Evolutionary conservation across 2,797 vertebrate genomes (phyloP), one percentile per base, ranked within the genome.

Genomic region (Falco biarmicus): DNA sequence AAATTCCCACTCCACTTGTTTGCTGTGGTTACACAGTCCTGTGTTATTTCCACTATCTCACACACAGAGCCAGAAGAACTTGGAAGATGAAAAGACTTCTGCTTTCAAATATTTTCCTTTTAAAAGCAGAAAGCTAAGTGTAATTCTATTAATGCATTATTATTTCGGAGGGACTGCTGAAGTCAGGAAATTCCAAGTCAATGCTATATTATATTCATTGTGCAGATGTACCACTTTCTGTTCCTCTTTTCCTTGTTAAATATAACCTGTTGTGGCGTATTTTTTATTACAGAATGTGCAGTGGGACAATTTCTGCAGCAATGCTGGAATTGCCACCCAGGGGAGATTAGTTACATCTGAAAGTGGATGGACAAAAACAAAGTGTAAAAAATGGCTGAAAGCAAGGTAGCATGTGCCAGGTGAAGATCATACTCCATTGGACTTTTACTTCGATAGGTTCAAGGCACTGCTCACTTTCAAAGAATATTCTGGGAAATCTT

Each of bases 141-240:
- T 87, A 94, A 93, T 95, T 96, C 75, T 97, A 48, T 94, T 95
- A 96, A 93, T 78, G 92, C 78, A 76, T 95, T 93, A 93, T 94
- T 92, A 95, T 90, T 93, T 96, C 88, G 94, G 87, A 96, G 81
- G 59, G 54, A 66, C 47, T 37, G 79, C 87, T 91, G 65, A 86
- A 96, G 95, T 95, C 96, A 96, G 96, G 96, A 97, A 95, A 96
- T 96, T 96, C 96, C 95, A 94, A 95, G 93, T 87, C 94, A 95
- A 32, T 91, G 82, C 26, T 96, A 93, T 93, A 69, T 89, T 94
- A 85, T 96, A 95, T 92, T 89, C 84, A 56, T 93, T 96, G 94
- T 87, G 90, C 96, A 97, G 96, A 94, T 90, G 94, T 97, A 88
- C 91, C 87, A 53, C 66, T 91, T 94, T 95, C 87, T 93, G 56